phyloP scores from a whole-genome alignment of 1,140 invertebrate genomes.

The Zaprionus africanus region DNA sequence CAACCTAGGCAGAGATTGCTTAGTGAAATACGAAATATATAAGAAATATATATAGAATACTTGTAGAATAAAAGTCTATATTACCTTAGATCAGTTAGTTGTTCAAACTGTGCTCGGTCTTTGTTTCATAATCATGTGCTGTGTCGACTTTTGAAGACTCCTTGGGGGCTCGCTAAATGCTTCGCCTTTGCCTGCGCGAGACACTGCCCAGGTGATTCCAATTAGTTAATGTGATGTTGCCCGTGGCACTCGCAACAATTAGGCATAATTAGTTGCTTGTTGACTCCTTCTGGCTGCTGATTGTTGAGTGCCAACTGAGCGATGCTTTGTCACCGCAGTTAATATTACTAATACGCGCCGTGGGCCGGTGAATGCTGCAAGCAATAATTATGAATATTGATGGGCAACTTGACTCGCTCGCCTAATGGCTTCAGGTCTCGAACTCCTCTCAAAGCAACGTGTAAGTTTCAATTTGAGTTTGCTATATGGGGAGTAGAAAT shows the following conservation, averaged over 20 bases:
- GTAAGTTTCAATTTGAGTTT: not conserved
- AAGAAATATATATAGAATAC: not conserved
- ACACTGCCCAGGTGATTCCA: conserved; percentile 4
- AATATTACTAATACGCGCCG: conserved; percentile 47
- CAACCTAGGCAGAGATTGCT: not conserved
- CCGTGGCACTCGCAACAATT: conserved; percentile 41
- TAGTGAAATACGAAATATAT: not conserved
- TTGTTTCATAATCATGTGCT: no score
- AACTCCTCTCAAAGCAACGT: no score
- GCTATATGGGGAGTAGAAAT: not conserved
- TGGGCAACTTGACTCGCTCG: not conserved
- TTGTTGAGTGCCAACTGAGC: not conserved
- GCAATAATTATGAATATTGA: conserved; percentile 37
- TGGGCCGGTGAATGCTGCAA: conserved; percentile 22
- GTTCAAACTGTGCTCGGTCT: not conserved
- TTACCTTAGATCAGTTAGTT: not conserved
- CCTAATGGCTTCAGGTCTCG: not conserved
- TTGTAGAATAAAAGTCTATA: no score
- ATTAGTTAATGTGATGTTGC: conserved; percentile 43
- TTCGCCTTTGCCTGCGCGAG: not conserved
- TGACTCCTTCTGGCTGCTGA: not conserved
- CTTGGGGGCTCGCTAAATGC: not conserved
- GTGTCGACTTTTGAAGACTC: not conserved
- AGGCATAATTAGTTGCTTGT: conserved; percentile 44
- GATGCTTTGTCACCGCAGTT: conserved; percentile 32